Evolutionary conservation across 2,888 invertebrate genomes (phyloP), one percentile per base, ranked within the genome.

Genomic region (Tenthredo scrophulariae): DNA sequence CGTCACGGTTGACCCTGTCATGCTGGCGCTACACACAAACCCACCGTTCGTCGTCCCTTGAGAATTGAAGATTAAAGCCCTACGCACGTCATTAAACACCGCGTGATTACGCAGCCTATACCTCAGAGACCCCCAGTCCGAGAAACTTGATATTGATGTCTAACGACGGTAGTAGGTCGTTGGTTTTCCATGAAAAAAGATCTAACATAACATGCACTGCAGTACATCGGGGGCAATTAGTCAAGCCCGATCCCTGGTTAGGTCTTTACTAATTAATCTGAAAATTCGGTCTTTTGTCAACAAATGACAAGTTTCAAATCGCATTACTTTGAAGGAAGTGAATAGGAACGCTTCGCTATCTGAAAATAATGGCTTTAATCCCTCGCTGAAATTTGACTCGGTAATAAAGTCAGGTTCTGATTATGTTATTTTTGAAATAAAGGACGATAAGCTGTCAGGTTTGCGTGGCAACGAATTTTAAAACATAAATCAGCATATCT

Each of bases 1-100:
- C 67, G 83, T 83, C 70, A 83, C 67, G 83, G 43, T 83, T 83
- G 70, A 83, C 83, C 67, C 83, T 70, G 65, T 83, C 83, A 70
- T 70, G 67, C 9, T 62, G 80, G 58, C 33, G 80, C 50, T 22
- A 40, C 80, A 33, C 58, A 67, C 43, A 40, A 83, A 15, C 46
- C 46, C 46, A 50, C 83, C 67, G 70, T 83, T 67, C 33, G 43
- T 18, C 67, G 18, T 83, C 83, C 83, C 83, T 67, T 46, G 67
- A 70, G 83, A 26, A 50, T 83, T 26, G 43, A 43, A 83, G 83
- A 83, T 80, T 80, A 70, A 83, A 83, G 83, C 83, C 67, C 83
- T 50, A 67, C 83, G 83, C 83, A 83, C 83, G 83, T 70, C 83
- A 83, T 83, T 83, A 70, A 83, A 65, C 83, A 67, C 83, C 80